phyloP scores from a whole-genome alignment of 2,797 vertebrate species.

The Melanotaenia trifasciata region DNA sequence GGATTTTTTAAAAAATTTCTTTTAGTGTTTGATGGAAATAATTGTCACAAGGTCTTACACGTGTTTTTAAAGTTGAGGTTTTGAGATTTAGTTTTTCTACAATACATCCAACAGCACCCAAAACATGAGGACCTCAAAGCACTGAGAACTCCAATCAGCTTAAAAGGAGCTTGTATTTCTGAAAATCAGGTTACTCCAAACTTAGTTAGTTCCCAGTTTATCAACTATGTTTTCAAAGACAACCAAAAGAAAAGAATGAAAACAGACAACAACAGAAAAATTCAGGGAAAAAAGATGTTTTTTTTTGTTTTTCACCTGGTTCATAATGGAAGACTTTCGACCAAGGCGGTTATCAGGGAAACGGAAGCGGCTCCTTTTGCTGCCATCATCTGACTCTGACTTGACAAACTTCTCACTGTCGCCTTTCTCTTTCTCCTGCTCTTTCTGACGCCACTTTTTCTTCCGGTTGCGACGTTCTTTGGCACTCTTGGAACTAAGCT shows the following conservation, averaged over 20 bases:
- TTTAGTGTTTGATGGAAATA: conserved; percentile 15
- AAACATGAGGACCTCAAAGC: neutral
- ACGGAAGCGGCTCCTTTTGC: conserved; percentile 92
- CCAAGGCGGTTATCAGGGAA: conserved; percentile 95
- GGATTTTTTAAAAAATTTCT: conserved; percentile 2
- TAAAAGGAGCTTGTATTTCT: neutral
- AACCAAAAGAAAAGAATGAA: too few species aligned
- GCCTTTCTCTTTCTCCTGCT: conserved; percentile 95
- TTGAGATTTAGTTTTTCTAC: neutral
- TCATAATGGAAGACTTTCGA: conserved; percentile 98
- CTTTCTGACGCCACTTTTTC: conserved; percentile 94
- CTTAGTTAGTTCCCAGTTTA: neutral
- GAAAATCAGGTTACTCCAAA: neutral
- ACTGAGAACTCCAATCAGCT: neutral
- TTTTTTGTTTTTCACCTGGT: conserved; percentile 87
- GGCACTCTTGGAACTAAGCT: conserved; percentile 97
- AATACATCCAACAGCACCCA: neutral
- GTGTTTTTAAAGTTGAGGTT: neutral
- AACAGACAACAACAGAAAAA: neutral
- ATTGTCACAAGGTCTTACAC: neutral
- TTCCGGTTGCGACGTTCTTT: conserved; percentile 96
- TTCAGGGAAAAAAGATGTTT: neutral
- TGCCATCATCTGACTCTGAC: conserved; percentile 96
- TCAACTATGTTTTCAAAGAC: too few species aligned
- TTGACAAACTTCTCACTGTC: conserved; percentile 98